A percentile compares a stretch with the other conserved stretches of the same genome.
These are phyloP conservation scores for Zapornia atra DNA, from an alignment of 2,113 vertebrate species.

Conservation along the genomic window DNA sequence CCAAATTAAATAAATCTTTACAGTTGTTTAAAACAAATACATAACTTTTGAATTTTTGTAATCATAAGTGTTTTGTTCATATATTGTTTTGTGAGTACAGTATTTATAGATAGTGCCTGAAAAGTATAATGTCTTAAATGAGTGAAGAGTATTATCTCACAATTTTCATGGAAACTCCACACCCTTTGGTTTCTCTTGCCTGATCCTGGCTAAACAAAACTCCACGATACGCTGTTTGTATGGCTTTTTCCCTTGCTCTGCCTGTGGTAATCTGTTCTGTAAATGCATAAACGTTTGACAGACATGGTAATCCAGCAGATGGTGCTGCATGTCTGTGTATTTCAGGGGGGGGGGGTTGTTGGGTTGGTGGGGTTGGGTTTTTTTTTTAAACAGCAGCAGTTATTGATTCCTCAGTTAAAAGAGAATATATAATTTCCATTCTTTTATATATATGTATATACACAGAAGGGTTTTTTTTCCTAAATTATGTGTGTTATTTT, in stretches of 20 bases:
- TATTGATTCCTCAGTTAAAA: background rate
- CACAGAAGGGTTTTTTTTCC: background rate
- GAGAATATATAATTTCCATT: slow-evolving; percentile 19
- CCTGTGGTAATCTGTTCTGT: background rate
- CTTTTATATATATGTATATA: background rate
- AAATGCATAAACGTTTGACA: background rate
- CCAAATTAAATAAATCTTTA: background rate
- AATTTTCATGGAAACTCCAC: background rate
- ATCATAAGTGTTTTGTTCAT: background rate
- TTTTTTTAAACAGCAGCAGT: background rate
- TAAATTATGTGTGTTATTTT: background rate
- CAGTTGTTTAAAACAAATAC: background rate
- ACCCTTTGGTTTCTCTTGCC: background rate
- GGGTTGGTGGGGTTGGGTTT: background rate
- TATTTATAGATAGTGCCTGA: background rate
- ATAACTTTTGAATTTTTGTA: background rate
- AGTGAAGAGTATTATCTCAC: background rate
- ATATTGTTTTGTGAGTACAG: background rate
- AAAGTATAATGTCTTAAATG: background rate
- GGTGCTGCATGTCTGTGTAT: slow-evolving; percentile 77
- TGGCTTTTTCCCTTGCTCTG: background rate
- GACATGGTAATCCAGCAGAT: slow-evolving; percentile 74
- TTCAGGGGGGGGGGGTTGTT: background rate
- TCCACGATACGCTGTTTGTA: background rate
- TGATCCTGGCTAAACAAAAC: background rate